A percentile compares a stretch with the other conserved stretches of the same genome.
Evolutionary conservation across 2,888 invertebrate species (phyloP).

Genomic region (Blera fallax): DNA sequence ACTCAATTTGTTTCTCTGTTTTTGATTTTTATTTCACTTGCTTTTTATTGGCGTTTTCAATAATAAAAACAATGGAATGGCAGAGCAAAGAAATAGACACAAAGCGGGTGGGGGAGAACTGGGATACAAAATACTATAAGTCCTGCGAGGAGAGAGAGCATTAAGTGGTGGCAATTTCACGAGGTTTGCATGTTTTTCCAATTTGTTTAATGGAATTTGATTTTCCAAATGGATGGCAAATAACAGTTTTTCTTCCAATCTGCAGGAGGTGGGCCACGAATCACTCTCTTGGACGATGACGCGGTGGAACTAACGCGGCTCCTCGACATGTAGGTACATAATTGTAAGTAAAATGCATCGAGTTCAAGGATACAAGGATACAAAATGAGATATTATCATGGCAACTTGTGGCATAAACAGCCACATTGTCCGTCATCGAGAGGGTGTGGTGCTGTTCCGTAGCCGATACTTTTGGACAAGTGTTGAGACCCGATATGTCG

Average conservation of each 20-base stretch:
- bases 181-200: constrained; percentile 77
- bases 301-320: neutral
- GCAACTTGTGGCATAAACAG: constrained; percentile 62
- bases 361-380: constrained; percentile 42
- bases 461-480: neutral
- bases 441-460: neutral
- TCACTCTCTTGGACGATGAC: neutral
- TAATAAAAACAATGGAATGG: constrained; percentile 66
- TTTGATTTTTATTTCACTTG: constrained; percentile 72
- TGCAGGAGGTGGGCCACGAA: neutral
- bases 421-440: constrained; percentile 40
- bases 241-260: constrained; percentile 68
- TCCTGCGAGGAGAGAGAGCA: constrained; percentile 60
- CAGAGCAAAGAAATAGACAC: constrained; percentile 15
- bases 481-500: constrained; percentile 58
- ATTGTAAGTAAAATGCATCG: constrained; percentile 30
- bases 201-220: constrained; percentile 78
- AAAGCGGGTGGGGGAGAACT: neutral
- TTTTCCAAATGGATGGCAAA: constrained; percentile 77
- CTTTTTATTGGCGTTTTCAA: constrained; percentile 71
- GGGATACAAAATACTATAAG: constrained; percentile 44
- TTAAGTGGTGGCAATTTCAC: constrained; percentile 74
- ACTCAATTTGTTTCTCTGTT: constrained; percentile 71
- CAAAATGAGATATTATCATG: constrained; percentile 25
- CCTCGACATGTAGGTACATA: no score